Conservation (phyloP, 2,797 vertebrate genomes). For the Clarias fuscus region DNA sequence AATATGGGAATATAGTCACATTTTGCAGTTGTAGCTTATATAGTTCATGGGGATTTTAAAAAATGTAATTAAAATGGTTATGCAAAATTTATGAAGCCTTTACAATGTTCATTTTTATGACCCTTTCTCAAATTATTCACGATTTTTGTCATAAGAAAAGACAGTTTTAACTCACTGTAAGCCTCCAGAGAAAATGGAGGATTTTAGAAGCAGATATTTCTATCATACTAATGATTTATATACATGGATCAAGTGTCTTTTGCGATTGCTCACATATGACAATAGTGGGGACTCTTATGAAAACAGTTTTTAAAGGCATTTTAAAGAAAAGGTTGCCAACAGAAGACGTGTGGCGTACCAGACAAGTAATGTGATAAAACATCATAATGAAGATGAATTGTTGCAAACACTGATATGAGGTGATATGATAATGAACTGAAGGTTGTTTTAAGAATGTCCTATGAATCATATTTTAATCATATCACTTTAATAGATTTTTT, state of each 20-base stretch:
- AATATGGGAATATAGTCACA: not conserved
- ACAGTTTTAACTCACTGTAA: not conserved
- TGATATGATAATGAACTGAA: not conserved
- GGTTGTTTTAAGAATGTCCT: not conserved
- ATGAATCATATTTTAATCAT: not conserved
- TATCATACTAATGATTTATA: not conserved
- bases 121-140: not conserved
- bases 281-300: not conserved
- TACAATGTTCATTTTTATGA: not conserved
- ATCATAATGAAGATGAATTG: not conserved
- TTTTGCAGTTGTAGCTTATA: slow-evolving; percentile 14
- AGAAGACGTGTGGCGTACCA: not conserved
- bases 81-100: slow-evolving; percentile 7
- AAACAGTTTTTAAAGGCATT: not conserved
- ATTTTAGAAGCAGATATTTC: slow-evolving; percentile 29
- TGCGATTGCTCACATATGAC: not conserved
- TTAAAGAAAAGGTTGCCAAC: not conserved
- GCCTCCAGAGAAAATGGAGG: not conserved
- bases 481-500: not conserved
- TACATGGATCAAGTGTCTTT: not conserved
- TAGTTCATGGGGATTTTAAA: slow-evolving; percentile 28
- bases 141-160: not conserved
- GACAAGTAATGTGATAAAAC: not conserved
- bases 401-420: not conserved
- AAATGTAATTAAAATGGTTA: slow-evolving; percentile 14